A percentile compares a stretch with the other conserved stretches of the same genome.
These are phyloP conservation scores for Balearica regulorum DNA, from an alignment of 2,797 vertebrate genomes.

Conservation along the genomic window DNA sequence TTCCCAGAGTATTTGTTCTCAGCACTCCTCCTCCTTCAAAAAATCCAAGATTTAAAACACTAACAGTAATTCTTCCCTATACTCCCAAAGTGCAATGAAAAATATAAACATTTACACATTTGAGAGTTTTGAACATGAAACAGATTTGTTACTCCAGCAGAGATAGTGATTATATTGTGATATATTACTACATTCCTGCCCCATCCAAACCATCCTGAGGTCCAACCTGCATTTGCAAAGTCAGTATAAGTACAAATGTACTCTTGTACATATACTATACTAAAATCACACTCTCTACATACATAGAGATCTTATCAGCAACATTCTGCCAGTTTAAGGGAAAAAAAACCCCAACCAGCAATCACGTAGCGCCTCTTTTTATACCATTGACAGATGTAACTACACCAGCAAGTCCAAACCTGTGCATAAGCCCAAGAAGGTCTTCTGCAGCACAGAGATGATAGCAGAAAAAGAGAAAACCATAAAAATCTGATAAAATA, in stretches of 20 bases:
- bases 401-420: not conserved
- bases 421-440: not conserved
- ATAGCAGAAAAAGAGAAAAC: not conserved
- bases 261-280: not conserved
- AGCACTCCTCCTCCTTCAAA: not conserved
- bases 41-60: not conserved
- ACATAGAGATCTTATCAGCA: not conserved
- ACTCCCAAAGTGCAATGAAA: not conserved
- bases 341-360: rapidly evolving
- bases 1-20: not conserved
- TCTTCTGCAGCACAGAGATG: not conserved
- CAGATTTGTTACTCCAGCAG: not conserved
- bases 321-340: not conserved
- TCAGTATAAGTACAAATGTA: not conserved
- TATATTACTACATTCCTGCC: not conserved
- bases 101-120: not conserved
- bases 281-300: not conserved
- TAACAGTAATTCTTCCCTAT: not conserved
- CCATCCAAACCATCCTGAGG: not conserved
- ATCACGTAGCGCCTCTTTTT: not conserved
- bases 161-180: not conserved
- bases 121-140: not conserved
- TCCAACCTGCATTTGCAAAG: not conserved
- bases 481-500: not conserved
- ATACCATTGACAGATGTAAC: not conserved